phyloP scores from a whole-genome alignment of 2,797 vertebrate genomes.

The Sebastes diaconus region DNA sequence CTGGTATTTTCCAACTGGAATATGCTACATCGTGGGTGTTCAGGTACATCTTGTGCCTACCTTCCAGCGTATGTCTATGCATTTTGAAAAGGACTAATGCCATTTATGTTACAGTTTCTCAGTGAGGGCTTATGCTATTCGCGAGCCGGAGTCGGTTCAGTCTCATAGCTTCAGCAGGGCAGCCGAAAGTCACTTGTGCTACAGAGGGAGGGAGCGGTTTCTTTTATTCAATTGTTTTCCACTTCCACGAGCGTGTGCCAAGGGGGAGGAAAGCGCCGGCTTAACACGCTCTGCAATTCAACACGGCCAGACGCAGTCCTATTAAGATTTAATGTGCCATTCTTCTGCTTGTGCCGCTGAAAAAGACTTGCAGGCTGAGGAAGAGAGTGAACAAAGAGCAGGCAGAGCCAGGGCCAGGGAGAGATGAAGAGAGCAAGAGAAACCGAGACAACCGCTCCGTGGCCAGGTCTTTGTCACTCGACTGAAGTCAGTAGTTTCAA shows the following conservation, averaged over 20 bases:
- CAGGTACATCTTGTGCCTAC: slow-evolving; percentile 41
- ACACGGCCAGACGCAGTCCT: slow-evolving; percentile 85
- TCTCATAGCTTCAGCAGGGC: slow-evolving; percentile 71
- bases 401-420: slow-evolving; percentile 67
- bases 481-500: slow-evolving; percentile 57
- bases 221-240: slow-evolving; percentile 86
- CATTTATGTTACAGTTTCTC: slow-evolving; percentile 58
- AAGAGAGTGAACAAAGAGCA: slow-evolving; percentile 79
- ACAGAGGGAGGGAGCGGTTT: slow-evolving; percentile 76
- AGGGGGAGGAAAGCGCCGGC: slow-evolving; percentile 81
- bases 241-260: slow-evolving; percentile 82
- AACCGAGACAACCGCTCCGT: slow-evolving; percentile 55
- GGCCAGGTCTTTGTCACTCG: slow-evolving; percentile 59
- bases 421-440: slow-evolving; percentile 63
- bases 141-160: slow-evolving; percentile 62
- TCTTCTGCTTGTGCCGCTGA: slow-evolving; percentile 82
- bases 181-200: slow-evolving; percentile 75
- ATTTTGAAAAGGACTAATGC: slow-evolving; percentile 52
- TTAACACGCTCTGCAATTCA: slow-evolving; percentile 85
- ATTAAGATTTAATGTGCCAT: slow-evolving; percentile 89
- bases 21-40: slow-evolving; percentile 46
- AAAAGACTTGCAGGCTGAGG: slow-evolving; percentile 78
- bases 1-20: slow-evolving; percentile 13
- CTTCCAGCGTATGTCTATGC: slow-evolving; percentile 26
- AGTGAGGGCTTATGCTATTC: slow-evolving; percentile 58